phyloP scores from a whole-genome alignment of 2,797 vertebrate genomes.

The Sus cebifrons region DNA sequence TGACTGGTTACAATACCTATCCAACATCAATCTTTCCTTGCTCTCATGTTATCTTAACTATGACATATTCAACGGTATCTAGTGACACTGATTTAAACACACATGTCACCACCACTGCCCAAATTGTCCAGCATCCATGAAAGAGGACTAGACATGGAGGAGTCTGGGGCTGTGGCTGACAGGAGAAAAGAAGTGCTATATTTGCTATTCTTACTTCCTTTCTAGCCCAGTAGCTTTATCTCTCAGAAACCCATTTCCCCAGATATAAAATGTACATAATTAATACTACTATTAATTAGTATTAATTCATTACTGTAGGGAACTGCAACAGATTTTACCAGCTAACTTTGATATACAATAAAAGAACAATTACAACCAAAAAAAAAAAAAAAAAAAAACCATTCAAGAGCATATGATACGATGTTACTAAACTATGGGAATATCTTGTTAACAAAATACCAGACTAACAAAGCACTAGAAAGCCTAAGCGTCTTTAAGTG shows the following conservation, averaged over 20 bases:
- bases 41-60: constrained; percentile 72
- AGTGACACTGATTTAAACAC: constrained; percentile 17
- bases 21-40: neutral
- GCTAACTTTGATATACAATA: neutral
- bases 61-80: constrained; percentile 13
- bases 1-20: neutral
- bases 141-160: neutral
- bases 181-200: neutral
- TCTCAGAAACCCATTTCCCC: neutral
- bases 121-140: rapidly evolving
- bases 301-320: neutral
- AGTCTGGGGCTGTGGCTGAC: neutral
- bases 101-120: neutral
- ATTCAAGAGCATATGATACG: neutral
- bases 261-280: neutral
- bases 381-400: neutral
- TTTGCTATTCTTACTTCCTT: neutral
- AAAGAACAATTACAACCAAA: neutral
- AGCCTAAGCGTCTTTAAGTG: neutral
- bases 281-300: too few relatives aligned
- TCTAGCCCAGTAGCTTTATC: neutral
- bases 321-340: neutral
- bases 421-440: neutral
- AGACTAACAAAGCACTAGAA: neutral
- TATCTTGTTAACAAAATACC: neutral